Conservation (phyloP, 1,140 invertebrate genomes). For the Lerema accius region DNA sequence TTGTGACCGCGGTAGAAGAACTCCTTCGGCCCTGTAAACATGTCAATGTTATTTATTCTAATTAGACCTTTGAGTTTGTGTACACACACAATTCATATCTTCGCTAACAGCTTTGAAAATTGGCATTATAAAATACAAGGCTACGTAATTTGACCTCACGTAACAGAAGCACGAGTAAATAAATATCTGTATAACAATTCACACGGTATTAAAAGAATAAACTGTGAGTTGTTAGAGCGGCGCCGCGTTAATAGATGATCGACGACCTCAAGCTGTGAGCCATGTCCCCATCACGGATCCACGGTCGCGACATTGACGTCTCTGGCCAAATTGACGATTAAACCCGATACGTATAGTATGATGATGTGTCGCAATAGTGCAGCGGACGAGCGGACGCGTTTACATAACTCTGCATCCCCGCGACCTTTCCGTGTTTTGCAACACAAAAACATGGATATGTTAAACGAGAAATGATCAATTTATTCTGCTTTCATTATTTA, state of each 20-base stretch:
- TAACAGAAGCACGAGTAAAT: slow-evolving; percentile 42
- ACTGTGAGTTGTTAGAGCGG: slow-evolving; percentile 41
- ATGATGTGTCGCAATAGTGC: slow-evolving; percentile 41
- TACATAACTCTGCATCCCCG: slow-evolving; percentile 55
- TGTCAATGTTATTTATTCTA: slow-evolving; percentile 32
- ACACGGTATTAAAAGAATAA: slow-evolving; percentile 41
- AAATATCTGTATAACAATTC: slow-evolving; percentile 56
- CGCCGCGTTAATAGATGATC: slow-evolving; percentile 51
- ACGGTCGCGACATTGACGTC: slow-evolving; percentile 69
- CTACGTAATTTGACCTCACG: slow-evolving; percentile 46
- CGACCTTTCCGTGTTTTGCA: slow-evolving; percentile 58
- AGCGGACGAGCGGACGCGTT: slow-evolving; percentile 40
- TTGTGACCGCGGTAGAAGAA: slow-evolving; percentile 93
- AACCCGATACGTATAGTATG: slow-evolving; percentile 44
- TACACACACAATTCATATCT: slow-evolving; percentile 17
- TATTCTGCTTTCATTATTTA: slow-evolving; percentile 32
- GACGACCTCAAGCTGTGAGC: slow-evolving; percentile 54
- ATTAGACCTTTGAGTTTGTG: slow-evolving; percentile 21
- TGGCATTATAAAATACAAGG: slow-evolving; percentile 42
- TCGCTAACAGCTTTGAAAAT: slow-evolving; percentile 32
- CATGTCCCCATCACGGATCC: slow-evolving; percentile 53
- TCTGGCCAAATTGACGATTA: slow-evolving; percentile 46
- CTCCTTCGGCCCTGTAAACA: slow-evolving; percentile 91
- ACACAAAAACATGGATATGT: slow-evolving; percentile 25
- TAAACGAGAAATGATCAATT: slow-evolving; percentile 28